Evolutionary conservation across 2,888 invertebrate genomes (phyloP), one percentile per base, ranked within the genome.

Genomic region (Pyrocoelia pectoralis): DNA sequence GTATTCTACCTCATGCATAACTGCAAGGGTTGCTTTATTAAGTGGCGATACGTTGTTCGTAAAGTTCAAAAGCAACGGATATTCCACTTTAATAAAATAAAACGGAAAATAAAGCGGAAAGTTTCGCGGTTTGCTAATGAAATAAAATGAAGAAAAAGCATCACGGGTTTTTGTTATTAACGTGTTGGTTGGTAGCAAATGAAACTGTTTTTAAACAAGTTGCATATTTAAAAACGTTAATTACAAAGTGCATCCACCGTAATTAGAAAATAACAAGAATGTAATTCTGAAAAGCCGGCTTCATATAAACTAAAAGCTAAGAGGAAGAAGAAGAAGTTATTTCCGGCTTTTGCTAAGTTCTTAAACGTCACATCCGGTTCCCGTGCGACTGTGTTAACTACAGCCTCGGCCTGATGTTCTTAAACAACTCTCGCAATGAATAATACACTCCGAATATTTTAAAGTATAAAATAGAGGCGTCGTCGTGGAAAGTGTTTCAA

Each of bases 291-390:
- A 65, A 69, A 67, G 67, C 67, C 65, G 66, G 65, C 58, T 55
- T 56, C 65, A 54, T 62, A 54, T 57, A 66, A 62, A 60, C 59
- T 63, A 56, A 60, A 67, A 66, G 67, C 67, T 66, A 53, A 56
- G 33, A 65, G 62, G 67, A 67, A 63, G 69, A 68, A 66, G 71
- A 72, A 72, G 69, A 69, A 70, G 70, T 70, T 72, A 71, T 71
- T 73, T 73, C 72, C 73, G 71, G 73, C 67, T 69, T 66, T 67
- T 67, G 70, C 67, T 58, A 70, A 73, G 68, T 72, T 73, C 72
- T 71, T 73, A 72, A 73, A 71, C 72, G 70, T 68, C 70, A 69
- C 70, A 68, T 71, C 72, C 72, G 70, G 68, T 70, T 72, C 68
- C 68, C 52, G 60, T 65, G 61, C 69, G 66, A 69, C 70, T 70